phyloP scores from a whole-genome alignment of 2,113 vertebrate genomes.

The Dicerorhinus sumatrensis region DNA sequence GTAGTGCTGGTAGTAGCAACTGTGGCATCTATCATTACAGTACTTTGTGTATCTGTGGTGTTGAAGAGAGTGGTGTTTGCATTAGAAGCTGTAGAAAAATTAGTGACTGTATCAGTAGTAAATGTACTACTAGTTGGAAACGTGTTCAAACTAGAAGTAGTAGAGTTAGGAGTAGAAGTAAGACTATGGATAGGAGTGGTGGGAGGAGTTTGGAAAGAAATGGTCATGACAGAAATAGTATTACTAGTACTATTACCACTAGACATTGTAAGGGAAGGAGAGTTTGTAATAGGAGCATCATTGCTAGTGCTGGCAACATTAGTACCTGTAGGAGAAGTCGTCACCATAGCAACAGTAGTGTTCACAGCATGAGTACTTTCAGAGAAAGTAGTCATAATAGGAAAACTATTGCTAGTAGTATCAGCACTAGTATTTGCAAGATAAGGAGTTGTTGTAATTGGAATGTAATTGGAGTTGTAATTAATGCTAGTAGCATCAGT shows the following conservation, averaged over 20 bases:
- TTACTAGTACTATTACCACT: neutral
- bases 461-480: too few species aligned
- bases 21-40: neutral
- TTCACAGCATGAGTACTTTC: neutral
- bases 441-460: neutral
- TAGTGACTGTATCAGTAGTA: neutral
- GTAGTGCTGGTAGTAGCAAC: neutral
- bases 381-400: neutral
- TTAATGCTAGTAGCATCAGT: neutral
- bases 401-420: neutral
- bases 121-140: neutral
- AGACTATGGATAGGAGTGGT: neutral
- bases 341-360: neutral
- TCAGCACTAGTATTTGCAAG: neutral
- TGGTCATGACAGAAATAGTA: neutral
- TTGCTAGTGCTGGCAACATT: neutral
- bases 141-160: neutral
- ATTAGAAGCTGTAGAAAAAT: neutral
- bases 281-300: neutral
- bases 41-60: neutral
- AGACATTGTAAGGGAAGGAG: neutral
- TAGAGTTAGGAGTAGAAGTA: neutral
- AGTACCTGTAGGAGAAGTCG: neutral
- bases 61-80: neutral
- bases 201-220: neutral